Percentiles rank a stretch among this genome's conserved stretches.
Evolutionary conservation across 2,888 invertebrate genomes (phyloP).

Genomic region (Hipparchia semele): DNA sequence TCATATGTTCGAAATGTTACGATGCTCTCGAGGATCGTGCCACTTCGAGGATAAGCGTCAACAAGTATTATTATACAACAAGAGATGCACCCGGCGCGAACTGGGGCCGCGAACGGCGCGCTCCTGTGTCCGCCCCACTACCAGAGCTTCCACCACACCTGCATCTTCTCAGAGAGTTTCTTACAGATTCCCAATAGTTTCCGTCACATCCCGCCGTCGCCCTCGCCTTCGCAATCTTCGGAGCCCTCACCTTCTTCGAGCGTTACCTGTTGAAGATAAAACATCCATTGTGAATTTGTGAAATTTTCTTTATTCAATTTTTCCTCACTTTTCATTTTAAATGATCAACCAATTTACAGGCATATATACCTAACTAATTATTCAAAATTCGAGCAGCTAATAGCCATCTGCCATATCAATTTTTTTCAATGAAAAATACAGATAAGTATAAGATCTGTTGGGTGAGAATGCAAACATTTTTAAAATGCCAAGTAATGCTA

Average conservation of each 20-base stretch:
- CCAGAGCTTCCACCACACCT: constrained; percentile 94
- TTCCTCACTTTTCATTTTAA: neutral
- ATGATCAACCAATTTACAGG: too few species aligned
- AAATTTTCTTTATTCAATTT: neutral
- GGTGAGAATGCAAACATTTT: neutral
- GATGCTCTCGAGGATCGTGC: constrained; percentile 64
- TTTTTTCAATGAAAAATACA: neutral
- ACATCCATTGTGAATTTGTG: neutral
- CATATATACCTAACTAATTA: too few species aligned
- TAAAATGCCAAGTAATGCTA: neutral
- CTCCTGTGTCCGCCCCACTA: constrained; percentile 70
- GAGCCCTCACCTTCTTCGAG: constrained; percentile 93
- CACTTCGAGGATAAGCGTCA: constrained; percentile 80
- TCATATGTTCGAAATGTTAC: constrained; percentile 73
- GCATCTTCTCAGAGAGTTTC: constrained; percentile 94
- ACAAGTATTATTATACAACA: constrained; percentile 75
- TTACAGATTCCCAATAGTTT: constrained; percentile 95
- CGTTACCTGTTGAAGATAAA: constrained; percentile 85
- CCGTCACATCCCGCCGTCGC: constrained; percentile 93
- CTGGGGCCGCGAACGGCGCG: constrained; percentile 39
- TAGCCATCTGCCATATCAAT: neutral
- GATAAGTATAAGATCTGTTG: neutral
- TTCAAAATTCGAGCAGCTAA: too few species aligned
- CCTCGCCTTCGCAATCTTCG: constrained; percentile 81
- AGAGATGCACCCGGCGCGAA: constrained; percentile 44